Evolutionary conservation across 64 coral and sea anemone species (phyloP).

Genomic region (Orbicella faveolata): DNA sequence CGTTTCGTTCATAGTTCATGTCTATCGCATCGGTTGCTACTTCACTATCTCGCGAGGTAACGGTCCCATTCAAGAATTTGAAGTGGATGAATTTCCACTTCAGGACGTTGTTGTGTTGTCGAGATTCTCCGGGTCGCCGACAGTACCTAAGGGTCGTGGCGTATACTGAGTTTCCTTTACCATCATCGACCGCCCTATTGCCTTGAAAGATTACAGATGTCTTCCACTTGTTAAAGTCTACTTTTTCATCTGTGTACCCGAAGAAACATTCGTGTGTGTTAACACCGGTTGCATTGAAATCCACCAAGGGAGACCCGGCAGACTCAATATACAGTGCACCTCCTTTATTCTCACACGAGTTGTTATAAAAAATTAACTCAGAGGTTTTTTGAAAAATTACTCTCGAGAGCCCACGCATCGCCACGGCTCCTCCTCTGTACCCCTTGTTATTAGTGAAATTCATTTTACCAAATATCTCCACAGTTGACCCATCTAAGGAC

Average conservation of each 20-base stretch:
- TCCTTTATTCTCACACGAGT: conserved; percentile 72
- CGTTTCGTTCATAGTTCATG: conserved; percentile 6
- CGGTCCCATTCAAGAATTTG: conserved; percentile 3
- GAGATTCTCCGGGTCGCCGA: conserved; percentile 41
- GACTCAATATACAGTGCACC: conserved; percentile 69
- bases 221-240: conserved; percentile 62
- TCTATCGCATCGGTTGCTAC: conserved; percentile 77
- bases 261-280: conserved; percentile 72
- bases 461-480: conserved; percentile 32
- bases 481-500: conserved; percentile 55
- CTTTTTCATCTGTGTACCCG: conserved; percentile 45
- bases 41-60: conserved; percentile 29
- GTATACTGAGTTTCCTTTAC: conserved; percentile 63
- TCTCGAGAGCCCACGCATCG: conserved; percentile 73
- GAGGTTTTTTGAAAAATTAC: conserved; percentile 55
- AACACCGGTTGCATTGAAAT: conserved; percentile 56
- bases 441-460: conserved; percentile 63
- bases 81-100: conserved; percentile 73
- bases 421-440: conserved; percentile 67
- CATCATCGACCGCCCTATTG: conserved; percentile 38
- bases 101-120: conserved; percentile 53
- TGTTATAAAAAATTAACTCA: conserved; percentile 38
- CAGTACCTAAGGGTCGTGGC: conserved; percentile 75
- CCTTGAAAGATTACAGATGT: conserved; percentile 59
- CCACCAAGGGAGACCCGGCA: conserved; percentile 73